These are phyloP conservation scores for Phyllotreta cruciferae DNA, from an alignment of 2,888 invertebrate genomes.

Conservation along the genomic window DNA sequence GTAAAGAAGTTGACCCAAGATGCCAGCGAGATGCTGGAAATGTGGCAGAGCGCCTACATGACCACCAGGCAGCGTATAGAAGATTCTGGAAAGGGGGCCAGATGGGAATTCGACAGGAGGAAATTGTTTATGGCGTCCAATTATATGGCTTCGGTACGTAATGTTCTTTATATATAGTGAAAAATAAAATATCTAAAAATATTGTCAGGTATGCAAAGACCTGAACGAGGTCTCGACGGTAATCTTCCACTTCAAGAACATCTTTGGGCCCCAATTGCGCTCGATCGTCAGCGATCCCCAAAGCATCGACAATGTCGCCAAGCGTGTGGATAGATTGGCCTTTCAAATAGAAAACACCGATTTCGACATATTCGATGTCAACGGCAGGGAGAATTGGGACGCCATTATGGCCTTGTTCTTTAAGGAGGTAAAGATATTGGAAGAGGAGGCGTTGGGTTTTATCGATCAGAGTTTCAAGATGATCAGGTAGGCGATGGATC, in stretches of 20 bases:
- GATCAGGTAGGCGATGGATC: no score
- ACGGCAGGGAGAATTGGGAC: constrained; percentile 86
- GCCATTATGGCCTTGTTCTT: constrained; percentile 80
- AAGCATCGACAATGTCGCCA: constrained; percentile 83
- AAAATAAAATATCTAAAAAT: no score
- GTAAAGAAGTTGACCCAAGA: constrained; percentile 59
- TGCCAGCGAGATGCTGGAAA: constrained; percentile 73
- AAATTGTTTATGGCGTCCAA: constrained; percentile 84
- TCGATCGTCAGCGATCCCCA: constrained; percentile 87
- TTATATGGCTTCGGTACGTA: constrained; percentile 72
- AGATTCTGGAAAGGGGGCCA: constrained; percentile 79
- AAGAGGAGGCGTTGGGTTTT: constrained; percentile 82
- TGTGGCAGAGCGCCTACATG: constrained; percentile 79
- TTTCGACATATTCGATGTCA: constrained; percentile 82
- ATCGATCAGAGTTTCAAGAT: constrained; percentile 87
- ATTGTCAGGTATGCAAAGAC: constrained; percentile 75
- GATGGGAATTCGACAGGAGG: constrained; percentile 92
- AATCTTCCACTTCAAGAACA: constrained; percentile 78
- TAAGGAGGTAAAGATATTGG: constrained; percentile 75
- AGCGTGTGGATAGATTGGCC: constrained; percentile 79
- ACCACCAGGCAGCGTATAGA: constrained; percentile 85
- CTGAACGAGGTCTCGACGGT: constrained; percentile 80
- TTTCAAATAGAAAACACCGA: constrained; percentile 78
- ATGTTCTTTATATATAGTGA: no score
- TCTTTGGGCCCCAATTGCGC: constrained; percentile 86